phyloP scores from a whole-genome alignment of 2,888 invertebrate species.

The Arrhopalites spinosus region DNA sequence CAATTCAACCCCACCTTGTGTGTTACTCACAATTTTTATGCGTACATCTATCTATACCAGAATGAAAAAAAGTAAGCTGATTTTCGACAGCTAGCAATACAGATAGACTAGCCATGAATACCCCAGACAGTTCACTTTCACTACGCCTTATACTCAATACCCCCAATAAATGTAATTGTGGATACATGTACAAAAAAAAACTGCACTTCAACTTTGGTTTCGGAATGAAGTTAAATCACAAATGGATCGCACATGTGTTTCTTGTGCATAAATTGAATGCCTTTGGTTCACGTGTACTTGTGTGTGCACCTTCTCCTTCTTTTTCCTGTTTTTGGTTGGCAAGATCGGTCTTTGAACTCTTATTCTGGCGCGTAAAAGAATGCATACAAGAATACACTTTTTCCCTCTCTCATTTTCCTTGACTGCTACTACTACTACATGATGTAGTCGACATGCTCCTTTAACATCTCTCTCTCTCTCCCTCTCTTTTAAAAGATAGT shows the following conservation, averaged over 20 bases:
- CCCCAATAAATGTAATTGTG: too few species aligned
- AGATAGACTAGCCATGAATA: too few species aligned
- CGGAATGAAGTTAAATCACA: not conserved
- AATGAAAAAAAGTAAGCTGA: too few species aligned
- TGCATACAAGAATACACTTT: not conserved
- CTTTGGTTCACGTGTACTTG: not conserved
- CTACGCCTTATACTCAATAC: too few species aligned
- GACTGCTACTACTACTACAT: not conserved
- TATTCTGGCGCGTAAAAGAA: conserved; percentile 26
- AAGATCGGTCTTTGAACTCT: conserved; percentile 43
- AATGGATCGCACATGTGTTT: conserved; percentile 17
- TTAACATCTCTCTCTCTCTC: conserved; percentile 3
- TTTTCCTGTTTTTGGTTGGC: conserved; percentile 14
- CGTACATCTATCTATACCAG: too few species aligned
- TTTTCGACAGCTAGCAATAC: too few species aligned
- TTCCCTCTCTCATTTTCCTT: not conserved
- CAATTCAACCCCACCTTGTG: too few species aligned
- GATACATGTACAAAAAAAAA: too few species aligned
- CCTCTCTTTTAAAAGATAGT: not conserved
- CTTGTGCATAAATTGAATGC: not conserved
- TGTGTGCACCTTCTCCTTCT: not conserved
- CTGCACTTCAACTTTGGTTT: too few species aligned
- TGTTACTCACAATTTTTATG: too few species aligned
- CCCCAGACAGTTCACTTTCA: too few species aligned
- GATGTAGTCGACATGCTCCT: not conserved